Percentiles rank a stretch among this genome's conserved stretches.
phyloP scores from a whole-genome alignment of 1,140 invertebrate genomes.

The Drosophila sucinea region DNA sequence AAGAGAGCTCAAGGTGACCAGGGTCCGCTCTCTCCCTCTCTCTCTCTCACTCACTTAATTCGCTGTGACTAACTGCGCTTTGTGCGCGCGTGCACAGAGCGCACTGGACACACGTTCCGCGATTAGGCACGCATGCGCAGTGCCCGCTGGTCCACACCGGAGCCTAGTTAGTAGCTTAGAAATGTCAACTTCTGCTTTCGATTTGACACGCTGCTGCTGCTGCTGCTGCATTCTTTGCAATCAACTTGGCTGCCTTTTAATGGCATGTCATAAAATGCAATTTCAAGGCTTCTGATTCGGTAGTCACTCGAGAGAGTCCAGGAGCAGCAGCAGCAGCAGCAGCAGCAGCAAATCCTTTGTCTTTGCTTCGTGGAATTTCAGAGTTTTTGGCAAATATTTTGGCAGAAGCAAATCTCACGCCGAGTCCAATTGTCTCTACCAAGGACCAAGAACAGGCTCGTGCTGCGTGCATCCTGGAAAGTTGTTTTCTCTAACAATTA shows the following conservation, averaged over 20 bases:
- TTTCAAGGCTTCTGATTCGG: constrained; percentile 73
- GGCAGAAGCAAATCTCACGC: constrained; percentile 58
- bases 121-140: constrained; percentile 71
- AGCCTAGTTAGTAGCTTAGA: constrained; percentile 70
- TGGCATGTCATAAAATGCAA: constrained; percentile 72
- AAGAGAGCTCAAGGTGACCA: constrained; percentile 59
- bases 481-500: constrained; percentile 69
- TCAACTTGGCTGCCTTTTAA: constrained; percentile 57
- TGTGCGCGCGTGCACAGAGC: constrained; percentile 54
- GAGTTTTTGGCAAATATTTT: constrained; percentile 68
- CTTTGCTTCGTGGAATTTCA: constrained; percentile 47
- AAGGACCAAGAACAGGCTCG: constrained; percentile 28
- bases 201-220: constrained; percentile 56
- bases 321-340: constrained; percentile 25
- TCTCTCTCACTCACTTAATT: constrained; percentile 53
- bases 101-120: constrained; percentile 67
- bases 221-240: constrained; percentile 38
- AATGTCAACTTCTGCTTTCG: constrained; percentile 62
- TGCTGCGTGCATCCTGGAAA: constrained; percentile 40
- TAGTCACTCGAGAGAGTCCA: constrained; percentile 32
- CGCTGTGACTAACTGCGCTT: constrained; percentile 72
- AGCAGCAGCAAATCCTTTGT: constrained; percentile 43
- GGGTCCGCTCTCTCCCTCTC: constrained; percentile 20
- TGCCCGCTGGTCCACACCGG: constrained; percentile 8
- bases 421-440: constrained; percentile 52